Evolutionary conservation across 2,113 vertebrate genomes (phyloP), one percentile per base, ranked within the genome.

Genomic region (Melanocharis versteri): DNA sequence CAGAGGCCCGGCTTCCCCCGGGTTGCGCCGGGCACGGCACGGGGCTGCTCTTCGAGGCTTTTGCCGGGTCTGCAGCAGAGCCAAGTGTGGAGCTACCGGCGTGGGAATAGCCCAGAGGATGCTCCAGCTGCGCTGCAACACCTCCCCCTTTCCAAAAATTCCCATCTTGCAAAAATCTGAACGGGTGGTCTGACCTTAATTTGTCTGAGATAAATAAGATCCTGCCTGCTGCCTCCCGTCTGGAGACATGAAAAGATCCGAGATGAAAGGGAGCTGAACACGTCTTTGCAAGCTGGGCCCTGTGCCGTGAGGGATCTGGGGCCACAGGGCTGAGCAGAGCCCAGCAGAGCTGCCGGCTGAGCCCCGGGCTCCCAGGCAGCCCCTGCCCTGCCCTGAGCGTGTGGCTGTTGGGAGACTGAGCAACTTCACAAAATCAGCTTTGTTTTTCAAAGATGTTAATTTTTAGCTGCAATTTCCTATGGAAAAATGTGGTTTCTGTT

Each of bases 111-210:
- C 72, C 73, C 30, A 1, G 35, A 78, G 69, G 81, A 91, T 84
- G 72, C 81, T 87, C 54, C 72, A 45, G 77, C 81, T 70, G 80
- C 0, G 2, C 71, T 22, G 76, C 64, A 44, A 11, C 42, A 8
- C 2, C 7, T 81, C 30, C 37, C 42, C 60, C 33, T 35, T 30
- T 48, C 61, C 30, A 17, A 23, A 83, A 86, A 33, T 86, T 91
- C 51, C 73, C 35, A 0, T 80, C 85, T 45, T 76, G 68, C 20
- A 47, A 35, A 81, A 86, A 42, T 39, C 2, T 1, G 0, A 80
- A 91, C 2, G 62, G 83, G 90, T 72, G 90, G 88, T 90, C 92
- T 92, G 92, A 94, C 93, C 66, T 85, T 65, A 54, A 70, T 73
- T 88, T 77, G 33, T 90, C 57, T 85, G 90, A 69, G 89, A 70